These are phyloP conservation scores for zebrafish (Danio rerio) DNA, from an alignment of 2,113 vertebrate genomes.

Conservation along the genomic window GRCz12tu NC_133176.1:48816001-48816500, in stretches of 20 bases:
- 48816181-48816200: conserved; percentile 70
- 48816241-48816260: conserved; percentile 75
- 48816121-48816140: conserved; percentile 34
- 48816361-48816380: neutral
- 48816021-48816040: neutral
- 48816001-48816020: neutral
- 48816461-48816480: conserved; percentile 55
- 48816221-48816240: conserved; percentile 77
- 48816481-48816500: neutral
- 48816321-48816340: conserved; percentile 19
- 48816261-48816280: conserved; percentile 61
- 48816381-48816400: neutral
- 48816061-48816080: neutral
- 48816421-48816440: conserved; percentile 62
- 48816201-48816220: conserved; percentile 76
- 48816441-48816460: conserved; percentile 56
- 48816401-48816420: conserved; percentile 58
- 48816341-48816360: conserved; percentile 31
- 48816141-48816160: conserved; percentile 60
- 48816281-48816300: conserved; percentile 47
- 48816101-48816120: conserved; percentile 42
- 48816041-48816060: conserved; percentile 2
- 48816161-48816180: conserved; percentile 39
- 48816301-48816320: conserved; percentile 49
- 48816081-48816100: conserved; percentile 11